These are phyloP conservation scores for Paramormyrops hopkinsi DNA, from an alignment of 2,797 vertebrate species.

Conservation along the genomic window DNA sequence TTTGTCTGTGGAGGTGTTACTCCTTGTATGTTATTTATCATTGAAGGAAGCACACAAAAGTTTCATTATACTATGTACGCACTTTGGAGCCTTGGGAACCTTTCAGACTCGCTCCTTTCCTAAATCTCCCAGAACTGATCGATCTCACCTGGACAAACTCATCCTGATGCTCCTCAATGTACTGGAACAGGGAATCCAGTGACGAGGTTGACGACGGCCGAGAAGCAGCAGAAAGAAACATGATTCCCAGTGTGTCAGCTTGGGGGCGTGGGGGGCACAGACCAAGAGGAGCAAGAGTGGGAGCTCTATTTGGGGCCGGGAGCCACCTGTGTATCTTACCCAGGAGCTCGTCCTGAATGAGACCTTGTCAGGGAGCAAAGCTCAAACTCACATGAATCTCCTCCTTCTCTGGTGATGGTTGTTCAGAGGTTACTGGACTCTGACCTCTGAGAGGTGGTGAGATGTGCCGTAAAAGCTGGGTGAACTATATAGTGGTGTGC, in stretches of 20 bases:
- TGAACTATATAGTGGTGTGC: not conserved
- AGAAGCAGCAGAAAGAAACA: not conserved
- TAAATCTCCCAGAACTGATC: not conserved
- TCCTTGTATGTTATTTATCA: not conserved
- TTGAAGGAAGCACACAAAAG: not conserved
- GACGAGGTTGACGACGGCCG: not conserved
- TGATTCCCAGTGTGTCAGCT: not conserved
- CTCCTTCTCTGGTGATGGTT: not conserved
- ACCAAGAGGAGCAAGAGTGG: not conserved
- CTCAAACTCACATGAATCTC: not conserved
- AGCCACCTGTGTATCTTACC: not conserved
- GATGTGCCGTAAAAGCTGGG: not conserved
- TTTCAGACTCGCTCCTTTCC: not conserved
- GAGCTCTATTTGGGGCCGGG: not conserved
- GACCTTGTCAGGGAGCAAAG: not conserved
- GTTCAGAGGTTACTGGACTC: not conserved
- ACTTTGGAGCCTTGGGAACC: not conserved
- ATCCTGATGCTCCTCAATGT: conserved; percentile 25
- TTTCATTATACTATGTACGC: not conserved
- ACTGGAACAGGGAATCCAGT: conserved; percentile 20
- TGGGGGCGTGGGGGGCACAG: not conserved
- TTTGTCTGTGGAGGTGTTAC: not conserved
- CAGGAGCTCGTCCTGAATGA: not conserved
- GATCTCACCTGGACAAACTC: conserved; percentile 25
- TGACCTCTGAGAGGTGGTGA: not conserved